These are phyloP conservation scores for Ranitomeya variabilis DNA, from an alignment of 2,113 vertebrate genomes.

Conservation along the genomic window DNA sequence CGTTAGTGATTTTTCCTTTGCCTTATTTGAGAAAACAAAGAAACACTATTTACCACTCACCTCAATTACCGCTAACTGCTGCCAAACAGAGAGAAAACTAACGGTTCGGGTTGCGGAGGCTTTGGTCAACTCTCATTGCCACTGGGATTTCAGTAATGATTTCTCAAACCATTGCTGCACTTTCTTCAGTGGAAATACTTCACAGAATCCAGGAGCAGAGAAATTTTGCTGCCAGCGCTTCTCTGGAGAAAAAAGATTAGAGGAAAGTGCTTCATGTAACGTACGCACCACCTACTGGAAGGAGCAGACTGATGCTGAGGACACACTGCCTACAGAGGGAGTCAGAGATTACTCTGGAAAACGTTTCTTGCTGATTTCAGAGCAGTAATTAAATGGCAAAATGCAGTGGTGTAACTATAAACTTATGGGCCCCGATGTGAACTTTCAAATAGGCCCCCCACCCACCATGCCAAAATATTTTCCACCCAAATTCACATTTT, in stretches of 20 bases:
- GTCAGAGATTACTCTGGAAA: background rate
- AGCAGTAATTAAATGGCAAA: background rate
- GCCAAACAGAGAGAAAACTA: background rate
- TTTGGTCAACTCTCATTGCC: background rate
- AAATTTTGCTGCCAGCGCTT: background rate
- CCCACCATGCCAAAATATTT: too few relatives aligned
- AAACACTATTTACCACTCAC: background rate
- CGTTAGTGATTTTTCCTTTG: background rate
- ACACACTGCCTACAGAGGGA: background rate
- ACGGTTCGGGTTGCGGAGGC: background rate
- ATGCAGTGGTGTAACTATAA: background rate
- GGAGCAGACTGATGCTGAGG: background rate
- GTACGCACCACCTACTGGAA: background rate
- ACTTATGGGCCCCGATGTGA: too few relatives aligned
- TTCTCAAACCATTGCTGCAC: background rate
- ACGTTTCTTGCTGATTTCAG: background rate
- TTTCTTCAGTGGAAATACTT: background rate
- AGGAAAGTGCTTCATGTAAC: background rate
- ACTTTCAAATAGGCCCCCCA: too few relatives aligned
- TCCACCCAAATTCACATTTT: too few relatives aligned
- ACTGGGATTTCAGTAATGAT: slow-evolving; percentile 3
- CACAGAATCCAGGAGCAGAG: background rate
- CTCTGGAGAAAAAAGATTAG: background rate
- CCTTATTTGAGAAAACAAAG: background rate
- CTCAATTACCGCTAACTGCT: background rate